These are phyloP conservation scores for Brienomyrus brachyistius DNA, from an alignment of 2,113 vertebrate genomes.

Conservation along the genomic window DNA sequence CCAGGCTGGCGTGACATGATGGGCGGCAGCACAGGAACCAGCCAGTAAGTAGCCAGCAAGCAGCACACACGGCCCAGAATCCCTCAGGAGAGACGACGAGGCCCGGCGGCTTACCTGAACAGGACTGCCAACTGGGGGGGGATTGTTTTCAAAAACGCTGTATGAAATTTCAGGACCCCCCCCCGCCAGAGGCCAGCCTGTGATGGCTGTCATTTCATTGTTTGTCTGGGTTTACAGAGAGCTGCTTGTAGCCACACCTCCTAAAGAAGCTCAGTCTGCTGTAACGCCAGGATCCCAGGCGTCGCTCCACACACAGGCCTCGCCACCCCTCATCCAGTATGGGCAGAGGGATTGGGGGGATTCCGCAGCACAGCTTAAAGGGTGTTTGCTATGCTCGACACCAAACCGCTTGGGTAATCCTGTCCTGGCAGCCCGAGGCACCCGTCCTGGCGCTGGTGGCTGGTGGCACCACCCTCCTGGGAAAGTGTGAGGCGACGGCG, in stretches of 20 bases:
- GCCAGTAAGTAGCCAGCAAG: not conserved
- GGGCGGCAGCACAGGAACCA: not conserved
- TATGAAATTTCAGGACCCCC: not conserved
- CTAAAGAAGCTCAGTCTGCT: not conserved
- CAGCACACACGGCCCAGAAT: not conserved
- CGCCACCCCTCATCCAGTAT: not conserved
- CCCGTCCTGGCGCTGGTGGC: slow-evolving; percentile 35
- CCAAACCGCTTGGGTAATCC: slow-evolving; percentile 57
- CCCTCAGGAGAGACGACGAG: not conserved
- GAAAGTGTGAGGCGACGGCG: not conserved
- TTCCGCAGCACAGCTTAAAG: not conserved
- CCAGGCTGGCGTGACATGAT: not conserved
- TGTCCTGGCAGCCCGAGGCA: slow-evolving; percentile 29
- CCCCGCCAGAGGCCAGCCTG: not conserved
- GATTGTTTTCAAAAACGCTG: not conserved
- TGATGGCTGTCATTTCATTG: not conserved
- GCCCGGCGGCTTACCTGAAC: not conserved
- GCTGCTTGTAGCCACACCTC: not conserved
- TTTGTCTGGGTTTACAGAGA: not conserved
- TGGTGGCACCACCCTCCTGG: not conserved
- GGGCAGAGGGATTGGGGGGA: not conserved
- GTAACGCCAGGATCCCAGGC: not conserved
- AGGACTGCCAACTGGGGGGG: not conserved
- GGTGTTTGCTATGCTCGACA: slow-evolving; percentile 61
- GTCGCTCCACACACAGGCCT: not conserved